Percentiles rank a stretch among this genome's conserved stretches.
Evolutionary conservation across 2,113 vertebrate species (phyloP).

Genomic region (Micronisus gabar): DNA sequence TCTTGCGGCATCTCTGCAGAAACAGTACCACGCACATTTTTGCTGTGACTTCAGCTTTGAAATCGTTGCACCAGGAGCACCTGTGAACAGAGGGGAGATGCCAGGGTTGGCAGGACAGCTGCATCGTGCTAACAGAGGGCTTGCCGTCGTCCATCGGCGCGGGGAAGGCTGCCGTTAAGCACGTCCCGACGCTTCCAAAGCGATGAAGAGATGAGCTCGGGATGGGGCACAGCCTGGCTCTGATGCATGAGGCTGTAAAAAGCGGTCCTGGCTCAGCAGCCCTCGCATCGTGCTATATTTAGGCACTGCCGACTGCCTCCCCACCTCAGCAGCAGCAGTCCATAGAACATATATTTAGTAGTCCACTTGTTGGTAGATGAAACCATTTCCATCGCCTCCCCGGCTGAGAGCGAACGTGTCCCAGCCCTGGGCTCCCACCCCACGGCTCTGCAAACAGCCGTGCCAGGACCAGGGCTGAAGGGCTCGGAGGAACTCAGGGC

Average conservation of each 20-base stretch:
- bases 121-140: background rate
- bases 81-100: background rate
- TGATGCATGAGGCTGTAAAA: background rate
- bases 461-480: background rate
- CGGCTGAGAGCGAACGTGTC: background rate
- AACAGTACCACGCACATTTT: background rate
- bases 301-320: background rate
- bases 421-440: background rate
- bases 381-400: background rate
- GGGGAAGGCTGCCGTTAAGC: background rate
- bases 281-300: background rate
- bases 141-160: fast-evolving
- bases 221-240: background rate
- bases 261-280: background rate
- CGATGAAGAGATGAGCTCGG: background rate
- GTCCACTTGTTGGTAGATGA: background rate
- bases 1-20: background rate
- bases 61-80: background rate
- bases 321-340: background rate
- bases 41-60: background rate
- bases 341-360: background rate
- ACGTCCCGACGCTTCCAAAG: background rate
- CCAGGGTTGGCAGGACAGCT: background rate
- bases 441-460: fast-evolving
- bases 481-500: fast-evolving